phyloP scores from a whole-genome alignment of 2,113 vertebrate genomes.

The Pyxicephalus adspersus region DNA sequence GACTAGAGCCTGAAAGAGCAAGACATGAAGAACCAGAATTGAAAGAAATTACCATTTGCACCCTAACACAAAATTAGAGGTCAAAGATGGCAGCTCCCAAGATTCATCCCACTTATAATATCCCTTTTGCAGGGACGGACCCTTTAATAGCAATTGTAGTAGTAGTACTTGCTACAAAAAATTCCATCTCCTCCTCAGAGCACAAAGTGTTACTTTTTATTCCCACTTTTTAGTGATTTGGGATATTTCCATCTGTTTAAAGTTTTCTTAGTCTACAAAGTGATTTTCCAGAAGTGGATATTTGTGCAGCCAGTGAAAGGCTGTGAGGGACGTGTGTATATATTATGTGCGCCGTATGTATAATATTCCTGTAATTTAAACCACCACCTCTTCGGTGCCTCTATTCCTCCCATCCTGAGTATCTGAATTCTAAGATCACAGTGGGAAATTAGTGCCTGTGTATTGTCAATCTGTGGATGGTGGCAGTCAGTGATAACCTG shows the following conservation, averaged over 20 bases:
- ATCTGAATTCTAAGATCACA: slow-evolving; percentile 1
- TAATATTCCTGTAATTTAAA: slow-evolving; percentile 25
- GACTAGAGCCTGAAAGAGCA: too few relatives aligned
- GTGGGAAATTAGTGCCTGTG: background rate
- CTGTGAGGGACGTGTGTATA: slow-evolving; percentile 31
- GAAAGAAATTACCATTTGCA: too few relatives aligned
- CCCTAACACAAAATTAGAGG: too few relatives aligned
- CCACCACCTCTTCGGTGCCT: slow-evolving; percentile 4
- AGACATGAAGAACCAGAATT: too few relatives aligned
- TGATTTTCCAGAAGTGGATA: slow-evolving; percentile 51
- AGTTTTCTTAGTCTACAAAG: slow-evolving; percentile 31
- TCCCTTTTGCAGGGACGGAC: too few relatives aligned
- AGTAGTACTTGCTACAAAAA: too few relatives aligned
- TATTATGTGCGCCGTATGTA: slow-evolving; percentile 8
- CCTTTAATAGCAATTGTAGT: too few relatives aligned
- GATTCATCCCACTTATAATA: too few relatives aligned
- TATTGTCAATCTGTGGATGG: background rate
- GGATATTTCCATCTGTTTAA: slow-evolving; percentile 47
- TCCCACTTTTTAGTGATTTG: background rate
- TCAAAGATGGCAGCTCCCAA: too few relatives aligned
- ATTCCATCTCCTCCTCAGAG: background rate
- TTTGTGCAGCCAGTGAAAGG: slow-evolving; percentile 28
- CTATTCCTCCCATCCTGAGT: background rate
- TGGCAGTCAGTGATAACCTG: background rate
- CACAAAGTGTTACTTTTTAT: slow-evolving; percentile 23